phyloP scores from a whole-genome alignment of 2,888 invertebrate species.

The Pteria penguin region DNA sequence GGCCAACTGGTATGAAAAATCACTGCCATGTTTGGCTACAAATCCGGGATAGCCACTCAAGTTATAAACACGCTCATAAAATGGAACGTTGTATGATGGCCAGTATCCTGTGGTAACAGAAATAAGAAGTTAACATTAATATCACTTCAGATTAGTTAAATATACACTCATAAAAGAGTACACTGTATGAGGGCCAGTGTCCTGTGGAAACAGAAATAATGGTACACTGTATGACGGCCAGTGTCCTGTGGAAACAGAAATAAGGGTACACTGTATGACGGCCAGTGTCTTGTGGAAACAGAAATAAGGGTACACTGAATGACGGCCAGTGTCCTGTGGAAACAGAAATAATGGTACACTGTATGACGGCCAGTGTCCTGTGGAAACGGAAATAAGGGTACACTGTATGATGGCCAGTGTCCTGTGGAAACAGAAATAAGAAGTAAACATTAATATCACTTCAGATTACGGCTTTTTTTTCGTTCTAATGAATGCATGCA shows the following conservation, averaged over 20 bases:
- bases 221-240: constrained; percentile 80
- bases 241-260: constrained; percentile 65
- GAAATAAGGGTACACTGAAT: constrained; percentile 76
- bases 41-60: constrained; percentile 76
- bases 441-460: no score
- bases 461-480: no score
- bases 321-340: constrained; percentile 78
- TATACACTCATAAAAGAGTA: constrained; percentile 77
- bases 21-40: constrained; percentile 68
- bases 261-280: constrained; percentile 79
- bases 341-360: constrained; percentile 72
- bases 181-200: constrained; percentile 79
- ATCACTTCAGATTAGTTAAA: constrained; percentile 73
- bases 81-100: constrained; percentile 79
- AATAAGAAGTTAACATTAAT: neutral
- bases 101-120: constrained; percentile 71
- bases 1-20: constrained; percentile 76
- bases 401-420: constrained; percentile 79
- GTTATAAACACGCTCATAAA: constrained; percentile 76
- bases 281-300: constrained; percentile 74
- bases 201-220: constrained; percentile 61
- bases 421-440: constrained; percentile 70
- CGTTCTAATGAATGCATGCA: no score
- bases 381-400: constrained; percentile 73
- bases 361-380: constrained; percentile 79